Base-by-base conservation (phyloP, 2,113 vertebrate genomes). In the Podilymbus podiceps region DNA sequence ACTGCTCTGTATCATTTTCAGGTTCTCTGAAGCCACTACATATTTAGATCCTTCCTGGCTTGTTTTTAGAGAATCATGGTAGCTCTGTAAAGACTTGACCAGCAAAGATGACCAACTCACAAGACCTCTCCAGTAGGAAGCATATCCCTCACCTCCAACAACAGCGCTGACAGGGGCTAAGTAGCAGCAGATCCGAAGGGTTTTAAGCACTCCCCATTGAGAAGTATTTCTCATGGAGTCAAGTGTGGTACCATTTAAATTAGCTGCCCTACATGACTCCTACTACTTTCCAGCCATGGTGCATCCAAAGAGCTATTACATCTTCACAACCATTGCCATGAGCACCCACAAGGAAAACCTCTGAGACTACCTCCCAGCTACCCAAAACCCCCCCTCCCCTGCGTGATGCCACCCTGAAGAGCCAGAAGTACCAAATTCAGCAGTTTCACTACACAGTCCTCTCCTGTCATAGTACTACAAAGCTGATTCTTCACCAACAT, bases 261-360 rank as follows among this genome's bases (percentile, higher is more conserved):
- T n/a, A n/a, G n/a, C n/a, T 82, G 52, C 19, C 87, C 52, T 44
- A 24, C 15, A 2, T 5, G 31, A 60, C 40, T 73, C 71, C 49
- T 44, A 23, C 25, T 24, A 20, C 58, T 38, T 85, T 82, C 35
- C 71, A 85, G 31, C 53, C 53, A 25, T 0, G 0, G 35, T 53
- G 66, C 81, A 58, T 38, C 38, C 0, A 0, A 59, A 66, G n/a
- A 87, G 73, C 56, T 55, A 50, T 0, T 28, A 8, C 42, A 68
- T 62, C 58, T 64, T 58, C 38, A 21, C 42, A 69, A 53, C 8
- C 14, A 18, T 6, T 52, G 35, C 78, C 42, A 47, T 8, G 58
- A 68, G 31, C 40, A 69, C 50, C 67, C 68, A 33, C 52, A 42
- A 38, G 46, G 50, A 80, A 81, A 71, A 66, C 30, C n/a, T 87